Evolutionary conservation across 2,113 vertebrate species (phyloP).

Genomic region (Corythoichthys haematopterus): DNA sequence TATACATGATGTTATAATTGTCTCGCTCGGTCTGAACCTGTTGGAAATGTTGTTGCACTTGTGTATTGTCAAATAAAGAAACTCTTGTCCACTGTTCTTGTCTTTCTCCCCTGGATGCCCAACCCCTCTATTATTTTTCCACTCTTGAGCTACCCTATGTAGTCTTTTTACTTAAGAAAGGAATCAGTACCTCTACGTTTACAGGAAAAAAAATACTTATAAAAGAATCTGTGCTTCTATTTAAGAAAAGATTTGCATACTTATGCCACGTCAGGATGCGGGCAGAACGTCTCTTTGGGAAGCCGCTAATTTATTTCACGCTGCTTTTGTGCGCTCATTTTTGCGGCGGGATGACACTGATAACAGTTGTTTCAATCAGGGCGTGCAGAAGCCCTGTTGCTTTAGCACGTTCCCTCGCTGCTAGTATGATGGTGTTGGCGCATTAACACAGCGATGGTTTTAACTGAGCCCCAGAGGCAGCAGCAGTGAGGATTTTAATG

Average conservation of each 20-base stretch:
- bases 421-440: conserved; percentile 43
- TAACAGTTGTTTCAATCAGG: conserved; percentile 48
- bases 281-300: conserved; percentile 30
- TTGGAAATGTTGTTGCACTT: no score
- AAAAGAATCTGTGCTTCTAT: not conserved
- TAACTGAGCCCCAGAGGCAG: not conserved
- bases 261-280: not conserved
- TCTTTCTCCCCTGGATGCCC: no score
- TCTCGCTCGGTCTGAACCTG: no score
- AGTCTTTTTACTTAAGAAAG: not conserved
- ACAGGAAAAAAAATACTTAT: not conserved
- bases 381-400: conserved; percentile 46
- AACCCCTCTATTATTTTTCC: no score
- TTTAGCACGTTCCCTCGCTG: conserved; percentile 40
- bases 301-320: conserved; percentile 17
- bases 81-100: no score
- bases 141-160: not conserved
- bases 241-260: not conserved
- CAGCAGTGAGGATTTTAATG: conserved; percentile 25
- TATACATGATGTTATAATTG: no score
- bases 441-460: conserved; percentile 29
- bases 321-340: not conserved
- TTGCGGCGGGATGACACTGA: conserved; percentile 13
- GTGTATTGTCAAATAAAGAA: no score
- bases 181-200: not conserved